Base-by-base conservation (phyloP, 2,888 invertebrate species). In the Lasioglossum oenotherae region DNA sequence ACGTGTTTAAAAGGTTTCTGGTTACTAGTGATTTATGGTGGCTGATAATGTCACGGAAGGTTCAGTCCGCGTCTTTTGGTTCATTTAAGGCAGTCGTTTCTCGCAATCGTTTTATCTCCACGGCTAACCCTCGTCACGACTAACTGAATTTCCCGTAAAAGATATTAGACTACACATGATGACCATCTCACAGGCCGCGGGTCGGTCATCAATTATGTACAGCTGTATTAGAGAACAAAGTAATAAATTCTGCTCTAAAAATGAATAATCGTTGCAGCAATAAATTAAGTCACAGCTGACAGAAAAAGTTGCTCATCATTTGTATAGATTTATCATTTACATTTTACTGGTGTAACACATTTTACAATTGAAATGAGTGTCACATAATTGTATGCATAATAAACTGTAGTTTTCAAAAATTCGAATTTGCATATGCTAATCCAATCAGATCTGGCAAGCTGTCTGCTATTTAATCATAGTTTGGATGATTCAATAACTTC, bases 1-100 rank as follows among this genome's bases (percentile, higher is more conserved):
- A 87, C 85, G 82, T 81, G 82, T 67, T 83, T 86, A 76, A 86
- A 86, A 82, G 86, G 77, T 81, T 85, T 73, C 86, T 86, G 81
- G 81, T 86, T 85, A 79, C 85, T 73, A 73, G 86, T 86, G 86
- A 86, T 86, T 86, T 86, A 86, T 57, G 74, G 46, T 41, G 10
- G 16, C 44, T 64, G 86, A 86, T 86, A 82, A 14, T 67, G 86
- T 82, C 79, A 35, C 60, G 71, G 74, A 75, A 41, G 49, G 79
- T 49, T 73, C 64, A 19, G 77, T 44, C 31, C 49, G 57, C 67
- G 60, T 80, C 86, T 80, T 85, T 77, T 60, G 35, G 35, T 60
- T 57, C 85, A 60, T 57, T 46, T 67, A 14, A 49, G 46, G 38
- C 44, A 80, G 27, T 35, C 31, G 35, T 75, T 85, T 84, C 72